phyloP scores from a whole-genome alignment of 2,888 invertebrate species.

The Brenthis ino region DNA sequence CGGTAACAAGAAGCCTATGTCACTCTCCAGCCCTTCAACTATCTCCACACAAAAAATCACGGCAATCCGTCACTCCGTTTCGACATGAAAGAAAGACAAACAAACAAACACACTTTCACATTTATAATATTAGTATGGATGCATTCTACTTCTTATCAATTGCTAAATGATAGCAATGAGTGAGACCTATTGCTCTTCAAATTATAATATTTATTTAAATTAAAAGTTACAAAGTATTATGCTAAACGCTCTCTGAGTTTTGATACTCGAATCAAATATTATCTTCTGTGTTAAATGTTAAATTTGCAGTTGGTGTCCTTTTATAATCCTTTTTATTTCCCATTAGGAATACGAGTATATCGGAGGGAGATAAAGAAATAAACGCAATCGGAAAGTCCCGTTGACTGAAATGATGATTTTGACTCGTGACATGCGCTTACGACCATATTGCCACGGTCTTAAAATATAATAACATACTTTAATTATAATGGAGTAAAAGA shows the following conservation, averaged over 20 bases:
- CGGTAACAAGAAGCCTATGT: too few relatives aligned
- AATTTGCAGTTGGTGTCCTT: constrained; percentile 7
- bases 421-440: constrained; percentile 66
- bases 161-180: too few relatives aligned
- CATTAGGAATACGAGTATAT: constrained; percentile 20
- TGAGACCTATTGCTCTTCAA: too few relatives aligned
- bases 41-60: too few relatives aligned
- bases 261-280: neutral
- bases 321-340: constrained; percentile 27
- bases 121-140: too few relatives aligned
- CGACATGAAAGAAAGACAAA: too few relatives aligned
- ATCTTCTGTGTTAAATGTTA: neutral
- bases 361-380: constrained; percentile 56
- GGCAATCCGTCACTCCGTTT: too few relatives aligned
- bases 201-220: too few relatives aligned
- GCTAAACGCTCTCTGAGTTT: neutral
- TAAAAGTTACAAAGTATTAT: too few relatives aligned
- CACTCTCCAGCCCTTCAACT: too few relatives aligned
- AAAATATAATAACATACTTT: constrained; percentile 80
- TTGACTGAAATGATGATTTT: constrained; percentile 52
- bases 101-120: too few relatives aligned
- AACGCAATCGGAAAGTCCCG: constrained; percentile 63
- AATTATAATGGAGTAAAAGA: constrained; percentile 78
- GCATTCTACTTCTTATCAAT: too few relatives aligned
- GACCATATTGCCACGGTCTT: constrained; percentile 60